phyloP scores from a whole-genome alignment of 2,113 vertebrate species.

The Sitta europaea region DNA sequence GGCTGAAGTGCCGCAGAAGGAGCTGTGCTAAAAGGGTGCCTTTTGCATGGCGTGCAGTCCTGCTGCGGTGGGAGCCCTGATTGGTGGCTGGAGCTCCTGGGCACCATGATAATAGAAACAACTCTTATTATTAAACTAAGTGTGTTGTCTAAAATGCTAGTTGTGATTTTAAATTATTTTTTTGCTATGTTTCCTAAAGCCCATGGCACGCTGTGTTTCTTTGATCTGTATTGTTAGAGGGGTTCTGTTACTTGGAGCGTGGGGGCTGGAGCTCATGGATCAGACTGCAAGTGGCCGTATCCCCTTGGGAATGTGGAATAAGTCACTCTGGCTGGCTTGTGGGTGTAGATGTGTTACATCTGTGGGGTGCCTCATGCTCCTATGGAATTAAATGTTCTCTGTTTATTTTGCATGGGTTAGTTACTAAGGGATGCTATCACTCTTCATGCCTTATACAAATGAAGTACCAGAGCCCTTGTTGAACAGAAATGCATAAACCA shows the following conservation, averaged over 20 bases:
- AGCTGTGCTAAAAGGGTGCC: neutral
- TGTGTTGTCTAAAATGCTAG: neutral
- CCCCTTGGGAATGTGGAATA: neutral
- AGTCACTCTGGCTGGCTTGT: neutral
- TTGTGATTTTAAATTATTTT: neutral
- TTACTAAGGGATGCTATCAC: neutral
- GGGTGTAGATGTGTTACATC: neutral
- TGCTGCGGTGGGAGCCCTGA: neutral
- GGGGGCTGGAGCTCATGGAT: neutral
- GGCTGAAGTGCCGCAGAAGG: neutral
- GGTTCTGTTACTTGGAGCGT: fast-evolving
- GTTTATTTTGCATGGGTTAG: neutral
- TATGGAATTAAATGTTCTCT: neutral
- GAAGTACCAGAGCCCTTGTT: neutral
- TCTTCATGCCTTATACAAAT: neutral
- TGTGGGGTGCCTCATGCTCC: neutral
- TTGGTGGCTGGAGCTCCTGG: neutral
- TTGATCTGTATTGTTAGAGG: neutral
- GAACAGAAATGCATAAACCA: neutral
- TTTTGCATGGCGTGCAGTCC: neutral
- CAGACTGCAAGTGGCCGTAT: fast-evolving
- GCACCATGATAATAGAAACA: neutral
- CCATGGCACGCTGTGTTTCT: neutral
- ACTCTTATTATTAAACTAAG: neutral
- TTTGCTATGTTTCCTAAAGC: neutral